Evolutionary conservation across 2,888 invertebrate species (phyloP).

Genomic region (Zaprionus bogoriensis): DNA sequence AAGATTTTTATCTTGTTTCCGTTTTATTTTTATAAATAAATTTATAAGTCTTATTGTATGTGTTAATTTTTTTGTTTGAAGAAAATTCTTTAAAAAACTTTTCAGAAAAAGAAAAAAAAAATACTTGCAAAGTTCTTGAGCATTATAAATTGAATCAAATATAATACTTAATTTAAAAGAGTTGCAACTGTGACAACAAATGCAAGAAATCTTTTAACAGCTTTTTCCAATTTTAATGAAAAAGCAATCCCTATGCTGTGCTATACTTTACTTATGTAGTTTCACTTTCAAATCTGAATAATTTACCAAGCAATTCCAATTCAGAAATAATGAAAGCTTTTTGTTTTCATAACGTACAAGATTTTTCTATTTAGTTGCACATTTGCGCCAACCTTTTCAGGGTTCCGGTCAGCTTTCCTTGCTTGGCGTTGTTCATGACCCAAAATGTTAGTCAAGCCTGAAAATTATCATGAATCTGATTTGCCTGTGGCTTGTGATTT

Average conservation of each 20-base stretch:
- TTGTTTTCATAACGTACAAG: neutral
- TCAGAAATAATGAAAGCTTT: neutral
- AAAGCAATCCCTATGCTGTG: too few relatives aligned
- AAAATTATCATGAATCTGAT: constrained; percentile 48
- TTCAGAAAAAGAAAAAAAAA: too few relatives aligned
- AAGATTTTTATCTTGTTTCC: neutral
- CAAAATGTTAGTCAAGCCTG: constrained; percentile 60
- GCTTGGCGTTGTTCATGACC: constrained; percentile 48
- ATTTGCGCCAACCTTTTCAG: constrained; percentile 1
- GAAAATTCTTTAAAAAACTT: too few relatives aligned
- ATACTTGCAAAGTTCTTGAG: too few relatives aligned
- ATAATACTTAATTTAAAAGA: too few relatives aligned
- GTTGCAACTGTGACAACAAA: too few relatives aligned
- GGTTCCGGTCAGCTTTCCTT: constrained; percentile 21
- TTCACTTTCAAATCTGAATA: neutral
- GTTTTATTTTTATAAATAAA: too few relatives aligned
- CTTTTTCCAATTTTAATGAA: neutral
- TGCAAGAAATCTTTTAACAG: too few relatives aligned
- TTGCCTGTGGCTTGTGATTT: constrained; percentile 38
- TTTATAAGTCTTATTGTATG: too few relatives aligned
- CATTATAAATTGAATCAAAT: too few relatives aligned
- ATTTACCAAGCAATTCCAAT: neutral
- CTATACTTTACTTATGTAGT: too few relatives aligned
- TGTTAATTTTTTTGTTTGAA: too few relatives aligned
- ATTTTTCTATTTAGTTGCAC: constrained; percentile 2